A percentile compares a stretch with the other conserved stretches of the same genome.
phyloP scores from a whole-genome alignment of 2,797 vertebrate species.

The Malurus splendens region DNA sequence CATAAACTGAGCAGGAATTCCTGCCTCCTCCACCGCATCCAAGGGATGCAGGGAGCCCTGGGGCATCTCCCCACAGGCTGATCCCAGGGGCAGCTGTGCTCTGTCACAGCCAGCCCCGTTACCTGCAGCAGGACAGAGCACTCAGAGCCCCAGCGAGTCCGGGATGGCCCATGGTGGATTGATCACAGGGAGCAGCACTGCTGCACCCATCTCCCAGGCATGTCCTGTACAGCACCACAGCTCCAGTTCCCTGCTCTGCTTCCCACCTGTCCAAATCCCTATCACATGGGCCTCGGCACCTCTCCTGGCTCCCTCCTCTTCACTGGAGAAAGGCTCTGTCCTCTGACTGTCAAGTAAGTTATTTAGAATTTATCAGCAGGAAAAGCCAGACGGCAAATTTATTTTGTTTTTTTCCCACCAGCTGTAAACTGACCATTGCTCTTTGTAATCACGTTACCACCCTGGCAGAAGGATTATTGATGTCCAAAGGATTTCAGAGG shows the following conservation, averaged over 20 bases:
- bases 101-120: rapidly evolving
- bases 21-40: neutral
- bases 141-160: rapidly evolving
- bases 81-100: neutral
- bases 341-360: neutral
- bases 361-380: neutral
- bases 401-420: neutral
- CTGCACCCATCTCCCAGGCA: neutral
- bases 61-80: neutral
- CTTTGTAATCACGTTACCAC: neutral
- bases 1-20: neutral
- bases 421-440: neutral
- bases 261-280: neutral
- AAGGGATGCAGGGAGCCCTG: neutral
- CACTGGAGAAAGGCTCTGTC: neutral
- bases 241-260: neutral
- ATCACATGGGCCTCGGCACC: neutral
- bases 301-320: neutral
- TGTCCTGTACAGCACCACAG: neutral
- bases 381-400: neutral
- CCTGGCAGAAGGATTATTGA: neutral
- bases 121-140: rapidly evolving
- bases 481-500: neutral
- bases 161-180: neutral
- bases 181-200: neutral